Conservation (phyloP, 2,113 vertebrate species). For the Murina feae region DNA sequence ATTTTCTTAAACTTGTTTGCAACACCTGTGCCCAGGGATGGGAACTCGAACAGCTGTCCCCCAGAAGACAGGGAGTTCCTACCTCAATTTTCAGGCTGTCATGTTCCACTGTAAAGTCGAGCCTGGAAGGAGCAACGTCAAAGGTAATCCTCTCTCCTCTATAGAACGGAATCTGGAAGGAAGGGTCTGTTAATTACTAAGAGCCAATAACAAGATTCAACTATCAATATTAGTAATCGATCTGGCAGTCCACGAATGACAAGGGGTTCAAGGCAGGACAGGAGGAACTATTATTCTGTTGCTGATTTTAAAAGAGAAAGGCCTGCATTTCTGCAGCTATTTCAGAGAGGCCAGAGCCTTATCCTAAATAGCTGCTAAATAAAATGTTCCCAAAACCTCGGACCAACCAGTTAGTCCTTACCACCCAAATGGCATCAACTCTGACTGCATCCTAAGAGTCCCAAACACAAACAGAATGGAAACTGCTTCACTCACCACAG, state of each 20-base stretch:
- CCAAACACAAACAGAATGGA: neutral
- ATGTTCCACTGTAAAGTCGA: conserved; percentile 93
- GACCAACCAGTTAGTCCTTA: neutral
- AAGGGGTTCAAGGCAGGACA: neutral
- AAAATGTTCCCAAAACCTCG: neutral
- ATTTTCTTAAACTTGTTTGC: neutral
- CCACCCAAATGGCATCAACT: too few relatives aligned
- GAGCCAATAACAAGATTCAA: neutral
- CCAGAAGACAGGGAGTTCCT: neutral
- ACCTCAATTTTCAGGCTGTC: conserved; percentile 94
- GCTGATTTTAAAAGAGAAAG: neutral
- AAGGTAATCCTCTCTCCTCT: conserved; percentile 97
- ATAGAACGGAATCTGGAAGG: conserved; percentile 93
- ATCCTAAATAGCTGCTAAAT: neutral
- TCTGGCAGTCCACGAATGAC: neutral
- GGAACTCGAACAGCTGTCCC: neutral
- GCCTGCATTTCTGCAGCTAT: neutral
- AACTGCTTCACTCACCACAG: conserved; percentile 84
- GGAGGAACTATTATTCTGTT: neutral
- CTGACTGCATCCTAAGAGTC: accelerated
- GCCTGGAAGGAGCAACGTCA: conserved; percentile 93
- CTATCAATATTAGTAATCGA: neutral
- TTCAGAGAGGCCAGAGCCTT: neutral
- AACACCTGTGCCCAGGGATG: neutral
- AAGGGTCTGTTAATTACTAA: neutral